These are phyloP conservation scores for Chrysaora quinquecirrha DNA, from an alignment of 30 jellyfish, hydroid and myxozoan genomes.

Conservation along the genomic window DNA sequence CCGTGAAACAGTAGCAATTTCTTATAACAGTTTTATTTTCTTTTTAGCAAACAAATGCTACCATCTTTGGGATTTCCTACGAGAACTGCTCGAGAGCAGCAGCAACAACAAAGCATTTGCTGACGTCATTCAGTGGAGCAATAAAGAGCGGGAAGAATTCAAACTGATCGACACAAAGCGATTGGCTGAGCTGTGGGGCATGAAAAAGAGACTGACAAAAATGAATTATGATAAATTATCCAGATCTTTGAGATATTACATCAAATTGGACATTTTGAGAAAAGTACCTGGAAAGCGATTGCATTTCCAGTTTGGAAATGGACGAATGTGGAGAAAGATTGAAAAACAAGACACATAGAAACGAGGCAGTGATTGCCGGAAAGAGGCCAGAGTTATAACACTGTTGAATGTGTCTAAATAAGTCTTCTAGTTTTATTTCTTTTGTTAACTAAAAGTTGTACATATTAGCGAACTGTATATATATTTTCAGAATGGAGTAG, in stretches of 20 bases:
- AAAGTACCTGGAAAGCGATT: slow-evolving; percentile 85
- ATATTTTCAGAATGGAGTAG: too few species aligned
- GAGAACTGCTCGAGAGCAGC: slow-evolving; percentile 50
- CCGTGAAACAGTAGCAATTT: too few species aligned
- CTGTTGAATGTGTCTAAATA: too few species aligned
- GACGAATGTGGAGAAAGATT: slow-evolving; percentile 84
- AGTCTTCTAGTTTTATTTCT: too few species aligned
- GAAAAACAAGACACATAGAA: too few species aligned
- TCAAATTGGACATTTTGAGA: slow-evolving; percentile 71
- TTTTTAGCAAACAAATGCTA: slow-evolving; percentile 83
- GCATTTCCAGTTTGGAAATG: slow-evolving; percentile 78
- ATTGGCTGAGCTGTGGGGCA: slow-evolving; percentile 87
- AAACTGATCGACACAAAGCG: slow-evolving; percentile 71
- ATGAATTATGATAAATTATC: slow-evolving; percentile 89
- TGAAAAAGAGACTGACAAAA: slow-evolving; percentile 54
- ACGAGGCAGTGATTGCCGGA: too few species aligned
- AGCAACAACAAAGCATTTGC: slow-evolving; percentile 26
- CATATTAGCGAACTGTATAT: too few species aligned
- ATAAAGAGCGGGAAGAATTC: slow-evolving; percentile 58
- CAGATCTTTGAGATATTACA: slow-evolving; percentile 78
- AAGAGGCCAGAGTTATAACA: too few species aligned
- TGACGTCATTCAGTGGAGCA: slow-evolving; percentile 62
- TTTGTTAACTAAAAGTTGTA: too few species aligned
- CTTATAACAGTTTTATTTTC: too few species aligned
- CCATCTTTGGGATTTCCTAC: slow-evolving; percentile 83